Evolutionary conservation across 1,140 invertebrate species (phyloP).

Genomic region (Brachionus manjavacas): DNA sequence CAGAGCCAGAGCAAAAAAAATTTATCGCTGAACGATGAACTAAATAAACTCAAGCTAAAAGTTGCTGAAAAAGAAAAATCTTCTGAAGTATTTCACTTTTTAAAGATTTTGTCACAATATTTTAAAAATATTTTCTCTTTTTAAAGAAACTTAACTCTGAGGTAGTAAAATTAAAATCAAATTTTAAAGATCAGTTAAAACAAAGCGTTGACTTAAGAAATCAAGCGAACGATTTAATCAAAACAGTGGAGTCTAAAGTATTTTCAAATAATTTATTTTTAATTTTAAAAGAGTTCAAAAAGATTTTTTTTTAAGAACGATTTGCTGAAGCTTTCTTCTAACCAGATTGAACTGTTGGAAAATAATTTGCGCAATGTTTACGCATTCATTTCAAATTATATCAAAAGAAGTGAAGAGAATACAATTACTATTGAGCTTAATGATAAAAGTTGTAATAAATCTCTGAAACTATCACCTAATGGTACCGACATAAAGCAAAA

Average conservation of each 20-base stretch:
- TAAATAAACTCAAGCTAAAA: not conserved
- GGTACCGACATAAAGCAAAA: not conserved
- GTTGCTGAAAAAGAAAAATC: not conserved
- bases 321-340: not conserved
- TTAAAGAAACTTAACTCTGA: not conserved
- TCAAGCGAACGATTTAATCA: not conserved
- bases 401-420: not conserved
- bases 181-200: constrained; percentile 18
- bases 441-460: not conserved
- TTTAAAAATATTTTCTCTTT: not conserved
- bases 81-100: not conserved
- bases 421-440: not conserved
- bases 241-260: not conserved
- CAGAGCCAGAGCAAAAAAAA: not conserved
- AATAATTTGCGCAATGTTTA: not conserved
- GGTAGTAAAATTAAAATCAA: not conserved
- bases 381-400: not conserved
- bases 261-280: not conserved
- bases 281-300: not conserved
- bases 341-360: not conserved
- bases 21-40: not conserved
- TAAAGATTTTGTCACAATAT: not conserved
- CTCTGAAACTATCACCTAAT: not conserved
- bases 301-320: not conserved
- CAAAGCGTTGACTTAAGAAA: not conserved